Percentiles rank a stretch among this genome's conserved stretches.
Conservation (phyloP, 2,113 vertebrate genomes). For the Pagrus major region DNA sequence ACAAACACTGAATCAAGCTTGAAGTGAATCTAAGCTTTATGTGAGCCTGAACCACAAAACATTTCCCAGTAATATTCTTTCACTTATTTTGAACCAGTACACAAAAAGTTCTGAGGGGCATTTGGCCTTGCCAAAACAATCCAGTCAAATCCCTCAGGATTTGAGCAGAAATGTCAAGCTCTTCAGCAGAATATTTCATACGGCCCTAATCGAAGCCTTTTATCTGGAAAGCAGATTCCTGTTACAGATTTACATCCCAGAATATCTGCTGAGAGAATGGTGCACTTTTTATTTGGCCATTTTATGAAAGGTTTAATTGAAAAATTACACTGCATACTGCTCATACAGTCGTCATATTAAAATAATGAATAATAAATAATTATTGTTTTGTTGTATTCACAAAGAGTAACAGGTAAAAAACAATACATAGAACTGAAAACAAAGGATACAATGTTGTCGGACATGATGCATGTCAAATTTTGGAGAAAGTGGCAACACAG, state of each 20-base stretch:
- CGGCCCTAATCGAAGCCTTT: constrained; percentile 9
- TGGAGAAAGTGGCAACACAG: not conserved
- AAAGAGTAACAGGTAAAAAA: not conserved
- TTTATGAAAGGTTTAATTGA: not conserved
- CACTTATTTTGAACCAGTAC: constrained; percentile 2
- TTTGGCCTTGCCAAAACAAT: constrained; percentile 28
- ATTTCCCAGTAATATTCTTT: not conserved
- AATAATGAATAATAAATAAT: too few relatives aligned
- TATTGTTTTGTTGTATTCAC: not conserved
- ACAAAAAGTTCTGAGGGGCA: constrained; percentile 19
- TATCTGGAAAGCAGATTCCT: constrained; percentile 35
- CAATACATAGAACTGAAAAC: not conserved
- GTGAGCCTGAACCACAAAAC: not conserved
- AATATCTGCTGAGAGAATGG: constrained; percentile 1
- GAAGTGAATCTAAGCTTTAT: not conserved
- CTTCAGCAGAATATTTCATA: constrained; percentile 56
- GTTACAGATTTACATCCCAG: not conserved
- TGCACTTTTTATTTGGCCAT: not conserved
- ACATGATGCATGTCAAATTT: not conserved
- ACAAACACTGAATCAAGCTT: not conserved
- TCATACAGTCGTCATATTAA: not conserved
- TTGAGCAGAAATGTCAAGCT: constrained; percentile 57
- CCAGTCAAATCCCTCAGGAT: constrained; percentile 32
- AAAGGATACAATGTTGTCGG: not conserved
- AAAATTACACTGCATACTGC: not conserved